A percentile compares a stretch with the other conserved stretches of the same genome.
Evolutionary conservation across 2,797 vertebrate species (phyloP).

Genomic region (Streptopelia turtur): DNA sequence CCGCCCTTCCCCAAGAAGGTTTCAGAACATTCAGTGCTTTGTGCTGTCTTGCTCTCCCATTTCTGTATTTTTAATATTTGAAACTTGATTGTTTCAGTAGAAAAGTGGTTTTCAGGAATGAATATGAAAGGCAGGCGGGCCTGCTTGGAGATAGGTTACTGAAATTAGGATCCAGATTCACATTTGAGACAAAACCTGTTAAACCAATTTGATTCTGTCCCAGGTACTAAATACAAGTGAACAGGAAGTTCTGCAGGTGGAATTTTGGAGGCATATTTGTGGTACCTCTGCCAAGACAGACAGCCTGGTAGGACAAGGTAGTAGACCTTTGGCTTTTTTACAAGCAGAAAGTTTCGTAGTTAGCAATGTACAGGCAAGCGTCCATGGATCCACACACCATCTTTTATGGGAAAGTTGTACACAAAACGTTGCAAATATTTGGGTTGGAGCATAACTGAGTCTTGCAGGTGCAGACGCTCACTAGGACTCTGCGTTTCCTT

Average conservation of each 20-base stretch:
- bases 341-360: background rate
- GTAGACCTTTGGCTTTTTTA: background rate
- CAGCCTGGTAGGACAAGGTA: background rate
- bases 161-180: background rate
- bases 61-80: slow-evolving; percentile 27
- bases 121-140: background rate
- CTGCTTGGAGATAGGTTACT: background rate
- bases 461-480: slow-evolving; percentile 40
- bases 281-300: background rate
- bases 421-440: slow-evolving; percentile 52
- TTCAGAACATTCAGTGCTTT: slow-evolving; percentile 1
- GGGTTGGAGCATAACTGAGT: slow-evolving; percentile 44
- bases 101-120: slow-evolving; percentile 29
- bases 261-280: background rate
- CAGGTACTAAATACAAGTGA: background rate
- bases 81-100: slow-evolving; percentile 36
- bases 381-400: background rate
- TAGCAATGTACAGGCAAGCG: background rate
- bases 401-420: slow-evolving; percentile 21
- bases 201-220: background rate
- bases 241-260: background rate
- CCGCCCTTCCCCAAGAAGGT: slow-evolving; percentile 74
- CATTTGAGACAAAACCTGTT: background rate
- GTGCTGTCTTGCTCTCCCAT: background rate
- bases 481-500: background rate